A percentile compares a stretch with the other conserved stretches of the same genome.
These are phyloP conservation scores for Phenganax stokvisi DNA, from an alignment of 92 coral and sea anemone species.

Conservation along the genomic window DNA sequence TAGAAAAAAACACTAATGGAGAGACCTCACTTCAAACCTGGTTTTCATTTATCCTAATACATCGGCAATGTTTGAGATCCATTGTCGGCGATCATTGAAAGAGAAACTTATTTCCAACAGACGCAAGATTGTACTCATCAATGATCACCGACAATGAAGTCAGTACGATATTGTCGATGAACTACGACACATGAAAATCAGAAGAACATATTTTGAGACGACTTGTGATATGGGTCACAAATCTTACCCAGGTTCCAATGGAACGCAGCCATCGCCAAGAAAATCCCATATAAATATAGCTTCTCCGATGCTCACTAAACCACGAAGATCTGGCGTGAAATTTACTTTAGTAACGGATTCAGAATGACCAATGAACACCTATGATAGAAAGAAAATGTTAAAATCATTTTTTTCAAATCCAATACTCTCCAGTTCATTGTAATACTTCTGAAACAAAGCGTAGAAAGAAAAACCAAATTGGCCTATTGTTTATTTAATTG, in stretches of 20 bases:
- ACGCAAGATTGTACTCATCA: too few relatives aligned
- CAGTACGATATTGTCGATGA: neutral
- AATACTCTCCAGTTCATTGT: too few relatives aligned
- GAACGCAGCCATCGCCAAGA: constrained; percentile 59
- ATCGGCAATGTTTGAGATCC: neutral
- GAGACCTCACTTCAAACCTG: neutral
- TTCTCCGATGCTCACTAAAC: constrained; percentile 81
- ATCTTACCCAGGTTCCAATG: constrained; percentile 44
- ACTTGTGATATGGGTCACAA: neutral
- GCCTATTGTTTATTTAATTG: too few relatives aligned
- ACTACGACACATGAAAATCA: neutral
- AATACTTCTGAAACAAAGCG: neutral
- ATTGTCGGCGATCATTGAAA: too few relatives aligned
- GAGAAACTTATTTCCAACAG: too few relatives aligned
- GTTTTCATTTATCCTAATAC: neutral
- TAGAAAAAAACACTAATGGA: constrained; percentile 14
- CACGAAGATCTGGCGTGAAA: constrained; percentile 75
- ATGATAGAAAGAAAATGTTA: neutral
- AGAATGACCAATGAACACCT: constrained; percentile 97
- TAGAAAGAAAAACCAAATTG: too few relatives aligned
- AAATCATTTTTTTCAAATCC: too few relatives aligned
- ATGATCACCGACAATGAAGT: too few relatives aligned
- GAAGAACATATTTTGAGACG: neutral
- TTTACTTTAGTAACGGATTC: constrained; percentile 67
- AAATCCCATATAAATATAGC: constrained; percentile 91